Percentiles rank a stretch among this genome's conserved stretches.
These are phyloP conservation scores for Anguilla obscura DNA, from an alignment of 2,797 vertebrate genomes.

Conservation along the genomic window DNA sequence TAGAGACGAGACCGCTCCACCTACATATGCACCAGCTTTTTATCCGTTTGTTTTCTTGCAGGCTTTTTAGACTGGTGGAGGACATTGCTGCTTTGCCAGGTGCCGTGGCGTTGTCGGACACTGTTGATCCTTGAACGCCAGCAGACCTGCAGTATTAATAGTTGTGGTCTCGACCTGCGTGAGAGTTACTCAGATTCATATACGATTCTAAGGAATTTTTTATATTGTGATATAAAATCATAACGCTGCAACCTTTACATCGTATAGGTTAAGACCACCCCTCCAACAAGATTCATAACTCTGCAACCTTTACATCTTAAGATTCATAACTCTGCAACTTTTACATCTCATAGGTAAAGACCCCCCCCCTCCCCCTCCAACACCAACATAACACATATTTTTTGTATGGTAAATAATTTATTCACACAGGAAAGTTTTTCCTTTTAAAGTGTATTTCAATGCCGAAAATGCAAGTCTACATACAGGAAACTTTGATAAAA, in stretches of 20 bases:
- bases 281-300: not conserved
- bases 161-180: not conserved
- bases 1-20: not conserved
- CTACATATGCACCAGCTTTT: not conserved
- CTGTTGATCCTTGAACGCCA: not conserved
- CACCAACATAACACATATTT: not conserved
- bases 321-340: not conserved
- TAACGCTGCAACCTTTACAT: not conserved
- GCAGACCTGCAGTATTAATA: not conserved
- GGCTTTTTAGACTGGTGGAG: not conserved
- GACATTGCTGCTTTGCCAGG: not conserved
- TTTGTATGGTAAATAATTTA: not conserved
- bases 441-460: not conserved
- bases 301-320: not conserved
- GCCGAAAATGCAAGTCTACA: not conserved
- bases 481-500: constrained; percentile 13
- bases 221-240: not conserved
- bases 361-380: not conserved
- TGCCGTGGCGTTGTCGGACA: not conserved
- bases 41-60: not conserved
- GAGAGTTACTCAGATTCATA: not conserved
- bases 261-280: not conserved
- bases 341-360: not conserved
- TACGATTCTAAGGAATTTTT: not conserved
- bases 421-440: not conserved